Evolutionary conservation across 2,888 invertebrate genomes (phyloP).

Genomic region (Parelbella ahira): DNA sequence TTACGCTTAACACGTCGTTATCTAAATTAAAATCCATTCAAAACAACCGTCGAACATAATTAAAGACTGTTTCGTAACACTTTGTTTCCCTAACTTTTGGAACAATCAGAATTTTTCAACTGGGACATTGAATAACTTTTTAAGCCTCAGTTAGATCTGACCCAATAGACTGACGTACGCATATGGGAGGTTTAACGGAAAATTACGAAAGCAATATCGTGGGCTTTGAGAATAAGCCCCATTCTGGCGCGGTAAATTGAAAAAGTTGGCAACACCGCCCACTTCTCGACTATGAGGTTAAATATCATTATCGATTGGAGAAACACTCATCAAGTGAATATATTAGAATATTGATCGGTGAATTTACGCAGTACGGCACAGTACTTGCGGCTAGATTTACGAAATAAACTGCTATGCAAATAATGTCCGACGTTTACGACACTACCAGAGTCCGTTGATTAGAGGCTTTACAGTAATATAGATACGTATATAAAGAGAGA

Average conservation of each 20-base stretch:
- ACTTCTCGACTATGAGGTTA: slow-evolving; percentile 8
- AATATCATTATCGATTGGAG: slow-evolving; percentile 12
- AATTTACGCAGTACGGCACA: too few species aligned
- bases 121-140: slow-evolving; percentile 7
- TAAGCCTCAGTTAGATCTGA: slow-evolving; percentile 1
- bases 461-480: too few species aligned
- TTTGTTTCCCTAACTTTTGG: too few species aligned
- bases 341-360: slow-evolving; percentile 5
- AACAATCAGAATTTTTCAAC: too few species aligned
- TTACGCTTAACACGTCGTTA: too few species aligned
- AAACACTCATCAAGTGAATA: background rate
- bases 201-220: slow-evolving; percentile 17
- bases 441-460: too few species aligned
- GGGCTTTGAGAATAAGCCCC: slow-evolving; percentile 21
- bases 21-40: too few species aligned
- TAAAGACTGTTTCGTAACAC: too few species aligned
- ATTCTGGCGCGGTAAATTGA: slow-evolving; percentile 35
- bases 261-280: slow-evolving; percentile 33
- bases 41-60: too few species aligned
- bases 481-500: too few species aligned
- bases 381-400: too few species aligned
- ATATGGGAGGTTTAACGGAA: slow-evolving; percentile 6
- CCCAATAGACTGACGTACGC: slow-evolving; percentile 2
- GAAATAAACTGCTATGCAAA: too few species aligned
- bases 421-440: background rate